Percentiles rank a stretch among this genome's conserved stretches.
Evolutionary conservation across 2,888 invertebrate species (phyloP).

Genomic region (Eupsilia transversa): DNA sequence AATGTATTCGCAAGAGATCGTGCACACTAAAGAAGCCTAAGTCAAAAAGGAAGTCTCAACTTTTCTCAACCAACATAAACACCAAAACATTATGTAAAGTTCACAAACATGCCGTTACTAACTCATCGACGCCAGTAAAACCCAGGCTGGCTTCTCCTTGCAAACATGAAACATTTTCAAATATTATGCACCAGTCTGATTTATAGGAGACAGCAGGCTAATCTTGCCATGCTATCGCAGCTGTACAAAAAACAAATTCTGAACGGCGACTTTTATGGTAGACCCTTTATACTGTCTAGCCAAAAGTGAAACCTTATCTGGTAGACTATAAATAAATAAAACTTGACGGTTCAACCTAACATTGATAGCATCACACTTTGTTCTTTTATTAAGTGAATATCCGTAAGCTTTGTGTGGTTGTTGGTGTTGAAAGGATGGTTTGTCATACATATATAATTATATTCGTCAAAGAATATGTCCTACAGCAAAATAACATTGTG

Average conservation of each 20-base stretch:
- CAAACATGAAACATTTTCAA: slow-evolving; percentile 64
- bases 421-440: neutral
- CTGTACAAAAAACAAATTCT: slow-evolving; percentile 58
- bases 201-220: slow-evolving; percentile 60
- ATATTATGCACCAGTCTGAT: slow-evolving; percentile 64
- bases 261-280: slow-evolving; percentile 55
- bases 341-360: slow-evolving; percentile 55
- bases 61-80: neutral
- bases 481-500: neutral
- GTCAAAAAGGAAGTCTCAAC: neutral
- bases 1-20: too few relatives aligned
- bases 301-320: slow-evolving; percentile 64
- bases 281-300: slow-evolving; percentile 56
- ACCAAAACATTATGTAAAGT: slow-evolving; percentile 9
- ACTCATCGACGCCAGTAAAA: slow-evolving; percentile 52
- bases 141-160: slow-evolving; percentile 33
- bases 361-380: slow-evolving; percentile 54
- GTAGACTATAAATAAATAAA: slow-evolving; percentile 58
- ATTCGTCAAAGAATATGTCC: neutral
- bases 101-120: slow-evolving; percentile 30
- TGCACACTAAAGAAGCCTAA: neutral
- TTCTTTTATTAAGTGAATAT: slow-evolving; percentile 42
- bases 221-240: slow-evolving; percentile 61
- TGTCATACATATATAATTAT: neutral
- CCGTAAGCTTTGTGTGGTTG: slow-evolving; percentile 4